Conservation (phyloP, 2,888 invertebrate species). For the Lapara coniferarum region DNA sequence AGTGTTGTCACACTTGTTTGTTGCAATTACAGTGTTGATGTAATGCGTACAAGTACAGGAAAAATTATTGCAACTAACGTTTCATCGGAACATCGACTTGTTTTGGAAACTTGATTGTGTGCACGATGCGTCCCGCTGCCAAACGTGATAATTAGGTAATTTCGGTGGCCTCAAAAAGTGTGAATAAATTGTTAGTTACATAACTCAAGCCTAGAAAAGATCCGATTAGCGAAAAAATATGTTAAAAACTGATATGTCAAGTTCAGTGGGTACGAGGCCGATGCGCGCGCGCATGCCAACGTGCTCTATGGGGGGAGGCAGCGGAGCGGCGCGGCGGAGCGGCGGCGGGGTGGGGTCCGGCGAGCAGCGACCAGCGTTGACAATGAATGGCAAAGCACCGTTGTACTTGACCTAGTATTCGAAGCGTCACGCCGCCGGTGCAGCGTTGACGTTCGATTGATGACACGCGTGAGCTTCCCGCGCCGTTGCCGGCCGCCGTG, state of each 20-base stretch:
- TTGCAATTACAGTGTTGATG: conserved; percentile 70
- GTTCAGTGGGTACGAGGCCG: conserved; percentile 75
- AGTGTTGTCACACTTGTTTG: conserved; percentile 75
- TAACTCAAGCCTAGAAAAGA: conserved; percentile 41
- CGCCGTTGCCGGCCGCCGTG: conserved; percentile 25
- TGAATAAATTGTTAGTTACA: conserved; percentile 37
- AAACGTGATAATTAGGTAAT: conserved; percentile 29
- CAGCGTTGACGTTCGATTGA: conserved; percentile 62
- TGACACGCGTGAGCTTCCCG: conserved; percentile 62
- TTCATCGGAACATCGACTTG: conserved; percentile 3
- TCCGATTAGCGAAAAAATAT: conserved; percentile 65
- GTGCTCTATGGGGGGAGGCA: conserved; percentile 35
- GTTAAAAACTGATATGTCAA: conserved; percentile 75
- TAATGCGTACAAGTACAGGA: conserved; percentile 57
- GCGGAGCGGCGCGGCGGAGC: conserved; percentile 37
- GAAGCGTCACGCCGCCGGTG: conserved; percentile 65
- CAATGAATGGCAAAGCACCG: conserved; percentile 83
- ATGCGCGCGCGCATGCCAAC: conserved; percentile 57
- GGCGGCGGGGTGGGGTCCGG: conserved; percentile 40
- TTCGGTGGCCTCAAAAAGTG: conserved; percentile 28
- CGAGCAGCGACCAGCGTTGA: conserved; percentile 52
- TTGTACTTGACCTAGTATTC: conserved; percentile 82
- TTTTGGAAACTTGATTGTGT: conserved; percentile 9
- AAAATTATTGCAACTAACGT: conserved; percentile 36
- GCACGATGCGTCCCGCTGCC: not conserved